Percentiles rank a stretch among this genome's conserved stretches.
Conservation (phyloP, 2,113 vertebrate genomes). For the Nycticryphes semicollaris region DNA sequence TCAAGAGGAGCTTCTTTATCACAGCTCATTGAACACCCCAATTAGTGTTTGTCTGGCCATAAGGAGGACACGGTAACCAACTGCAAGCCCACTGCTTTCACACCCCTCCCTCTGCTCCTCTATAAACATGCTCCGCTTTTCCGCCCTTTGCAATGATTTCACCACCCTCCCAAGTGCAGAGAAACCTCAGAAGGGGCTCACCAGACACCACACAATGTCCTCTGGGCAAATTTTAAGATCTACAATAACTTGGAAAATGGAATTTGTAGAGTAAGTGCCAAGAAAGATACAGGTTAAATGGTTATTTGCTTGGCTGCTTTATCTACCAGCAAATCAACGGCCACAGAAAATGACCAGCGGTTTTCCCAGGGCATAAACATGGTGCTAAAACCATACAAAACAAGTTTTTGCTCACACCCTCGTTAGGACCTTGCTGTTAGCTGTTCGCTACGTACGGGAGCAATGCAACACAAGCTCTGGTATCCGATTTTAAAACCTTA, state of each 20-base stretch:
- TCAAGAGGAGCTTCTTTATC: background rate
- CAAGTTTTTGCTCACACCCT: background rate
- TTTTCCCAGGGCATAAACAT: background rate
- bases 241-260: background rate
- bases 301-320: background rate
- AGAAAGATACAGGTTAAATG: fast-evolving
- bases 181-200: background rate
- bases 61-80: fast-evolving
- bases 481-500: background rate
- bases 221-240: background rate
- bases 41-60: background rate
- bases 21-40: background rate
- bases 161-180: background rate
- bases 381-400: background rate
- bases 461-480: background rate
- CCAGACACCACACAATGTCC: background rate
- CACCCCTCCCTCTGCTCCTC: fast-evolving
- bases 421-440: background rate
- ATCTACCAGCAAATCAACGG: background rate
- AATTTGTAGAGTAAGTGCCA: background rate
- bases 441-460: background rate
- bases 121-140: background rate
- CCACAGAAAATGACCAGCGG: background rate
- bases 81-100: background rate
- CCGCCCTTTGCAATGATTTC: background rate